Evolutionary conservation across 2,113 vertebrate genomes (phyloP), one percentile per base, ranked within the genome.

Genomic region (Todiramphus saurophagus): DNA sequence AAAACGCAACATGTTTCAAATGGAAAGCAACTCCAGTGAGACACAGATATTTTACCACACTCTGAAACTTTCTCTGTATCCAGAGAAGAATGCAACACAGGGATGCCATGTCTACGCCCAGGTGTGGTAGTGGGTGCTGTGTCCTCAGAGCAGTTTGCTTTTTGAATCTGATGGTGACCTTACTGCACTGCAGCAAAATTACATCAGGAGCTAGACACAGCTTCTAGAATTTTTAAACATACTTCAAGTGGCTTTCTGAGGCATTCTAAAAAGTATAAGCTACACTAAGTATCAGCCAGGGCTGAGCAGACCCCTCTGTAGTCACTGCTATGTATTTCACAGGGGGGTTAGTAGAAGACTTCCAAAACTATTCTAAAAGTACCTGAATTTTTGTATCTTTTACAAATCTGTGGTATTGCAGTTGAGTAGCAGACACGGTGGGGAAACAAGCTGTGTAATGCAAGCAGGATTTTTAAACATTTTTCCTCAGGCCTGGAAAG

Each of bases 41-140:
- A 72, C 27, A 39, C 13, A 35, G 31, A 4, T 83, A n/a, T 68
- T 90, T 72, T 59, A 37, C 41, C 18, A 41, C 31, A 63, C 37
- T 31, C 41, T 87, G 66, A 55, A 92, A 21, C 56, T 13, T 4
- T 16, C 27, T 62, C 24, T 0, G 0, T 70, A 39, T 46, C 37
- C n/a, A 24, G 56, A 25, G 37, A 46, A n/a, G 31, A 86, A 24
- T 0, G 1, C 55, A 51, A 10, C 20, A 10, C 5, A 3, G 25
- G 25, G 16, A 19, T 27, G 0, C 0, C 1, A 4, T 33, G 31
- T 35, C n/a, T 2, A 4, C 58, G 81, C 67, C 44, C 10, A 18
- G 44, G 6, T 20, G 59, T 15, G 73, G 51, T 13, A 44, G 60
- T 4, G 0, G 41, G 18, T 0, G 1, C 2, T 0, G 0, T 1